Evolutionary conservation across 2,113 vertebrate genomes (phyloP), one percentile per base, ranked within the genome.

Genomic region (Hemichromis elongatus): DNA sequence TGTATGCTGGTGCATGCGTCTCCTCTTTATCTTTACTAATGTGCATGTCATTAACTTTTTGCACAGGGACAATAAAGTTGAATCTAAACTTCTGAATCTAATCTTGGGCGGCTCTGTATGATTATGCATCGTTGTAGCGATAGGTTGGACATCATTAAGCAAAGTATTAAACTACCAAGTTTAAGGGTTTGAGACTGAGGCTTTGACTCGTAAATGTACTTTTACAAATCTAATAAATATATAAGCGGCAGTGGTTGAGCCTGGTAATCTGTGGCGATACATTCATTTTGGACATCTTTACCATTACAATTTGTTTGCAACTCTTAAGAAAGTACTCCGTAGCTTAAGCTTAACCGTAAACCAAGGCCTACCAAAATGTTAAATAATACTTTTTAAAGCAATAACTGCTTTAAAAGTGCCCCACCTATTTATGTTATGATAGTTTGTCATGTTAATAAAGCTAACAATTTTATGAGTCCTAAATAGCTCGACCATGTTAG

Each of bases 381-480:
- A 0, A 63, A 1, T 4, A n/a, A 11, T 1, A 33, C 28, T 61
- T 59, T 59, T 59, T 4, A 33, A 59, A 59, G 56, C 55, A 57
- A 16, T 0, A 0, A 9, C 2, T 57, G 4, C 7, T 57, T 59
- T 30, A 59, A 59, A 59, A 59, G 26, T 30, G 0, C 57, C 59
- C 35, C 59, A n/a, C 33, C n/a, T n/a, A 37, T 63, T 37, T 12
- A 35, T 35, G 59, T 63, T 12, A 0, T 35, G 10, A 63, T 33
- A 0, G 57, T 35, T 3, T 30, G 57, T 61, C 30, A 2, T 61
- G 61, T 4, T 66, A 66, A 66, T 66, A 21, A 21, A 3, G 61
- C 3, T 21, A 21, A 66, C 6, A 21, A 1, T 21, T 66, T 21
- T 37, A 66, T 66, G 61, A 66, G 33, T 66, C 19, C 11, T 14